phyloP scores from a whole-genome alignment of 2,113 vertebrate species.

The Montifringilla adamsi region DNA sequence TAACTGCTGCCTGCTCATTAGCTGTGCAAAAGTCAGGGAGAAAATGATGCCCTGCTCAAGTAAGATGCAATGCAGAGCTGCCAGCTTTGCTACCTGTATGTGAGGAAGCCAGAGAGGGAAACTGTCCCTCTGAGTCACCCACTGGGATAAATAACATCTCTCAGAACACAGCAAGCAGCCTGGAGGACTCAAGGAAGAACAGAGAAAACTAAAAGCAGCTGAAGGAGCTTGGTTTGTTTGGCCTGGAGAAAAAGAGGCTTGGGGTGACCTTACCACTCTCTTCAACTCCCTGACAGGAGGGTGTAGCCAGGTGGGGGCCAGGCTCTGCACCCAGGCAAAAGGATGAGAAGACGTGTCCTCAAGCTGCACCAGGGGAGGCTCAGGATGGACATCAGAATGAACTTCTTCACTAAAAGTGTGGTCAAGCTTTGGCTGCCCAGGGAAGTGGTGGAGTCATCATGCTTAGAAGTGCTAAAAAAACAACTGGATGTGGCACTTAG shows the following conservation, averaged over 20 bases:
- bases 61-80: not conserved
- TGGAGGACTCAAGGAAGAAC: not conserved
- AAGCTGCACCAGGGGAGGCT: not conserved
- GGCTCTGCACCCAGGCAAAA: not conserved
- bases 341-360: not conserved
- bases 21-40: not conserved
- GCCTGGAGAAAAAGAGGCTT: not conserved
- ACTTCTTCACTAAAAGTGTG: not conserved
- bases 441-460: not conserved
- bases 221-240: not conserved
- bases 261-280: not conserved
- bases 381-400: not conserved
- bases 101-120: not conserved
- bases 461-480: not conserved
- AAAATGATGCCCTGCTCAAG: not conserved
- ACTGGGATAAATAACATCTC: not conserved
- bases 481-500: no score
- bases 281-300: not conserved
- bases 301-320: not conserved
- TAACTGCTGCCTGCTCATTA: not conserved
- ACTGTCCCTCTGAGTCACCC: not conserved
- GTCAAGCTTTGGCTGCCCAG: not conserved
- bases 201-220: not conserved
- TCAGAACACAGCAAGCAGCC: not conserved
- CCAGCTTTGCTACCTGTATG: not conserved